Evolutionary conservation across 2,113 vertebrate species (phyloP), one percentile per base, ranked within the genome.

Genomic region (Oreochromis niloticus): DNA sequence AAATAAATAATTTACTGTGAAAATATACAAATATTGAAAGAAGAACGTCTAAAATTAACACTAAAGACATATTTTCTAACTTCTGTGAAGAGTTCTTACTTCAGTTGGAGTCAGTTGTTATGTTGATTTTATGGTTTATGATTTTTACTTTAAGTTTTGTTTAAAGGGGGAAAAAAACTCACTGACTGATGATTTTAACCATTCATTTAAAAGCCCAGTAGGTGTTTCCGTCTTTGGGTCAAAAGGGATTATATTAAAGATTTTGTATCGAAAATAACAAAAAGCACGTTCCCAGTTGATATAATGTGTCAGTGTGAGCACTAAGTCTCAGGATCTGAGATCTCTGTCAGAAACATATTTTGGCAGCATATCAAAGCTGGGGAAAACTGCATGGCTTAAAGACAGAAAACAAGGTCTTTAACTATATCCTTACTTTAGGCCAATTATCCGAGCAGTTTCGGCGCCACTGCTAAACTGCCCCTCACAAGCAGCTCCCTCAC

Each of bases 311-410:
- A 48, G 71, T 17, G 43, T 50, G 71, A 75, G 43, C 71, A 48
- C 9, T 75, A 30, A 75, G 71, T 48, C 3, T 30, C 24, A 19
- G 14, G 43, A 75, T 48, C 14, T 48, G 16, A 48, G 43, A 9
- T 48, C 71, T 75, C 24, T 50, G 71, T 48, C 24, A 75, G 43
- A 75, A 75, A 75, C 43, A 75, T 2, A 75, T 30, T 75, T 30
- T 75, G 71, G 14, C 43, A 50, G 24, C 43, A 30, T 75, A 75
- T 75, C 27, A 13, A 50, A 78, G 73, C 73, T 50, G 17, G 46
- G 11, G 10, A 78, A 78, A 50, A 52, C 43, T 32, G 27, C 46
- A n/a, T 78, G 9, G 50, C 43, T 30, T 75, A 75, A 78, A 50
- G 27, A 50, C 3, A 50, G 16, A 32, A 12, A 50, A 50, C 46